Base-by-base conservation (phyloP, 2,888 invertebrate genomes). In the Pyrrhia umbra region DNA sequence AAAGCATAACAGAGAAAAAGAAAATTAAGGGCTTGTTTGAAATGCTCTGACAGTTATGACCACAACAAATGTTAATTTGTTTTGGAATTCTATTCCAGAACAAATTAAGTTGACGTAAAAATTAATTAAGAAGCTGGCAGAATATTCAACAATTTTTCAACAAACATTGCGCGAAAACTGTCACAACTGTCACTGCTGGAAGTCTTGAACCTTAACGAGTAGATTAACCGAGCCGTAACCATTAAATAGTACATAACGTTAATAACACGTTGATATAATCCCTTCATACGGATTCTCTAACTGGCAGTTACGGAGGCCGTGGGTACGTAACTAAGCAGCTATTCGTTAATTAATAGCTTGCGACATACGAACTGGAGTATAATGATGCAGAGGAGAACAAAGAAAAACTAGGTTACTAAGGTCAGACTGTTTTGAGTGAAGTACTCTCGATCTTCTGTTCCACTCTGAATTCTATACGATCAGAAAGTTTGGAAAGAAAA, bases 181-280 rank as follows among this genome's bases (percentile, higher is more conserved):
- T 23, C 10, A 16, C n/a, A 30, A 30, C 30, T 30, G 30, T 30
- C 30, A 13, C 30, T 8, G 30, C 9, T 1, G 30, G 30, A 8
- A 30, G 30, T 30, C 30, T 30, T 30, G 30, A 13, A 30, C 10
- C 30, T 30, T 30, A 30, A 30, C 30, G 30, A 30, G 13, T 30
- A 13, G 13, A 30, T 30, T 2, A 30, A 30, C 30, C 30, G 13
- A 39, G 39, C 21, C 27, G 21, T 13, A 59, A 42, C 30, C 15
- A 47, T 59, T 42, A 42, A 15, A 68, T 37, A n/a, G 21, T 16
- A 59, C 37, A 47, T 68, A n/a, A 42, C 25, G 9, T 15, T 59
- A 56, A 39, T 58, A 42, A 15, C 16, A 27, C 23, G 15, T 21
- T 18, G 62, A 50, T 45, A 61, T 49, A 30, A 61, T 49, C n/a